phyloP scores from a whole-genome alignment of 2,888 invertebrate species.

The Myopa testacea region DNA sequence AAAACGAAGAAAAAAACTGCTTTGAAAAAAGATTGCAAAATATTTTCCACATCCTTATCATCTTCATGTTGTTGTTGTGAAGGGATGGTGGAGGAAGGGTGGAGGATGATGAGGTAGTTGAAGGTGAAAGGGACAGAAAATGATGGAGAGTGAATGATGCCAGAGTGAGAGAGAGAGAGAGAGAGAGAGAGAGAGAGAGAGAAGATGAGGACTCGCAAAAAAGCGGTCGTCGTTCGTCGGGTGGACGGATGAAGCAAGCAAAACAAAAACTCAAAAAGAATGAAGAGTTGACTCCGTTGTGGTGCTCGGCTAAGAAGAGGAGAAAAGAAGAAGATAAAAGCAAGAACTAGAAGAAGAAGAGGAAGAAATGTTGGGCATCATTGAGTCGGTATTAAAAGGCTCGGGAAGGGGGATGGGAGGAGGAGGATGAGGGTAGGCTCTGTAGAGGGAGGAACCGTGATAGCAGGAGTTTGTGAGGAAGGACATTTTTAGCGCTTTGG shows the following conservation, averaged over 20 bases:
- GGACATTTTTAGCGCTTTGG: slow-evolving; percentile 46
- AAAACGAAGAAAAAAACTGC: slow-evolving; percentile 57
- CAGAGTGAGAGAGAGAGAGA: no score
- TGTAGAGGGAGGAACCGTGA: background rate
- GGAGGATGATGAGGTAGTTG: background rate
- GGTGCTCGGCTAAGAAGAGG: background rate
- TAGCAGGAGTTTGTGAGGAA: background rate
- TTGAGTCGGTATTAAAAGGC: background rate
- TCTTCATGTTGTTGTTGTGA: background rate
- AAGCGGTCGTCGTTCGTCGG: no score
- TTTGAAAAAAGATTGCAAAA: slow-evolving; percentile 56
- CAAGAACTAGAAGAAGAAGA: background rate
- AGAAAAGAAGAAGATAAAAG: background rate
- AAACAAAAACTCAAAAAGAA: slow-evolving; percentile 15
- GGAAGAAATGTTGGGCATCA: background rate
- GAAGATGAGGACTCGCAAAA: background rate
- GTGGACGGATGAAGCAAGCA: background rate
- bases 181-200: no score
- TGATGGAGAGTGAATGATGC: background rate
- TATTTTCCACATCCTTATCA: slow-evolving; percentile 58
- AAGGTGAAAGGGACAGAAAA: background rate
- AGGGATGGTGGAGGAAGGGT: background rate
- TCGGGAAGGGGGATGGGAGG: background rate
- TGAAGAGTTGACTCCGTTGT: slow-evolving; percentile 4
- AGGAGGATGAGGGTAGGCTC: background rate